These are phyloP conservation scores for Sciaenops ocellatus DNA, from an alignment of 2,797 vertebrate species.

Conservation along the genomic window DNA sequence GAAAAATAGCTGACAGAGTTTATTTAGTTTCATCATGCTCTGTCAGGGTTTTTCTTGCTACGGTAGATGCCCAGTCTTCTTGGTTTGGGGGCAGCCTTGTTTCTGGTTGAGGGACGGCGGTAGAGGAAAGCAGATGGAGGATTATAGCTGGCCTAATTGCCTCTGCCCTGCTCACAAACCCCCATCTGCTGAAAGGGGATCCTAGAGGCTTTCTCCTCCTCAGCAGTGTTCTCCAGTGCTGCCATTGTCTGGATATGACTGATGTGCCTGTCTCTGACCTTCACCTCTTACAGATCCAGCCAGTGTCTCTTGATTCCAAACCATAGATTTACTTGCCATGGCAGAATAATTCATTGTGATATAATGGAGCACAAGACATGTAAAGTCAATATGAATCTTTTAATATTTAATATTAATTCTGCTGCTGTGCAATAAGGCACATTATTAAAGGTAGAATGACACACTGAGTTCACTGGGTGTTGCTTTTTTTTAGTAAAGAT, in stretches of 20 bases:
- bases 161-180: constrained; percentile 70
- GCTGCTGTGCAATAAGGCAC: constrained; percentile 11
- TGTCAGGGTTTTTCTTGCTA: constrained; percentile 72
- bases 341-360: constrained; percentile 44
- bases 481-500: constrained; percentile 12
- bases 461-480: not conserved
- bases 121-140: constrained; percentile 81
- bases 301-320: constrained; percentile 22
- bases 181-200: constrained; percentile 75
- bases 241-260: constrained; percentile 65
- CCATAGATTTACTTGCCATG: constrained; percentile 19
- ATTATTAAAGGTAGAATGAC: constrained; percentile 20
- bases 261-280: constrained; percentile 61
- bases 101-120: constrained; percentile 58
- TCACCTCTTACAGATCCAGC: constrained; percentile 33
- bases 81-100: constrained; percentile 54
- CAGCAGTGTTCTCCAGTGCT: constrained; percentile 40
- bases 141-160: constrained; percentile 83
- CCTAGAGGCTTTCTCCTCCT: constrained; percentile 67
- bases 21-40: constrained; percentile 47
- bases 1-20: constrained; percentile 67
- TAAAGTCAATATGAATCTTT: constrained; percentile 34
- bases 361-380: constrained; percentile 40
- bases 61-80: constrained; percentile 42
- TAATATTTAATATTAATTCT: constrained; percentile 44